Conservation (phyloP, 1,140 invertebrate genomes). For the Zaprionus camerounensis region DNA sequence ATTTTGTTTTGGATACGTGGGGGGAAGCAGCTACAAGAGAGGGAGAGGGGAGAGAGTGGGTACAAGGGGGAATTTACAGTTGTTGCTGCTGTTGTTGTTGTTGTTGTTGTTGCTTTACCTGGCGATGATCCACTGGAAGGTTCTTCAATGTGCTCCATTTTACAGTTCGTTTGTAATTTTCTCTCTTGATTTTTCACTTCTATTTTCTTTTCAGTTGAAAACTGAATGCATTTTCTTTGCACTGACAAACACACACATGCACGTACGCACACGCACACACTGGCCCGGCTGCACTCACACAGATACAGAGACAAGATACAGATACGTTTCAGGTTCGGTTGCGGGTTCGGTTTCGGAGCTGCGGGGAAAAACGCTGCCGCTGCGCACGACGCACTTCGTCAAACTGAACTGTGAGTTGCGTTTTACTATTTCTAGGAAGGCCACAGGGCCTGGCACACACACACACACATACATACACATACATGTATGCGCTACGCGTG, state of each 20-base stretch:
- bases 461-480: conserved; percentile 13
- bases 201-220: background rate
- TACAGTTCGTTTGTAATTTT: background rate
- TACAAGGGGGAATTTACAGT: conserved; percentile 1
- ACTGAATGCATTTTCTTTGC: conserved; percentile 34
- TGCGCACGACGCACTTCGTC: conserved; percentile 81
- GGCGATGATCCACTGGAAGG: conserved; percentile 14
- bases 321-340: background rate
- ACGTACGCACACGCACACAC: conserved; percentile 10
- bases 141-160: background rate
- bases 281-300: background rate
- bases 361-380: conserved; percentile 68
- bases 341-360: background rate
- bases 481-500: background rate
- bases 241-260: conserved; percentile 1
- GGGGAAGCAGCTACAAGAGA: background rate
- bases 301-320: conserved; percentile 29
- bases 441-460: conserved; percentile 37
- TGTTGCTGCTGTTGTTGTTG: conserved; percentile 8
- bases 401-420: conserved; percentile 75
- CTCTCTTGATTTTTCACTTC: background rate
- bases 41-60: background rate
- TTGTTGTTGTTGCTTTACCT: conserved; percentile 14
- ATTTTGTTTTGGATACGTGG: conserved; percentile 22
- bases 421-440: conserved; percentile 84